Evolutionary conservation across 2,113 vertebrate genomes (phyloP).

Genomic region (Coracopsis vasa): DNA sequence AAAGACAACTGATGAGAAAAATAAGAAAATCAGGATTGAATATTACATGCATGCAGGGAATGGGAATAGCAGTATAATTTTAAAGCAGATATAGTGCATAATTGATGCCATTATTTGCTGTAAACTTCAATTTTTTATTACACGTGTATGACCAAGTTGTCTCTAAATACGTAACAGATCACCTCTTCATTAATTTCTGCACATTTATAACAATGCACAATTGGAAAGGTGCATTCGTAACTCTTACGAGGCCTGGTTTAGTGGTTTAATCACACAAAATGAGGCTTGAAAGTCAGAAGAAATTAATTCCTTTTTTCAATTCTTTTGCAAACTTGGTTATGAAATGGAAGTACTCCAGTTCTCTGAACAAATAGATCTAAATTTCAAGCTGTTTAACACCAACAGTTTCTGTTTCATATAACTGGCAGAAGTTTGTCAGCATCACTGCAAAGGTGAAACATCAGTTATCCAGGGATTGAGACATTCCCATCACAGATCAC

Average conservation of each 20-base stretch:
- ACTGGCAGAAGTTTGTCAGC: background rate
- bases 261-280: background rate
- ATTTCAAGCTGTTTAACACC: background rate
- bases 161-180: background rate
- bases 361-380: background rate
- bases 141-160: background rate
- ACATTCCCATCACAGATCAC: background rate
- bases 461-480: background rate
- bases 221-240: background rate
- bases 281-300: background rate
- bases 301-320: background rate
- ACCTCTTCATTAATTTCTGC: background rate
- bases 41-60: background rate
- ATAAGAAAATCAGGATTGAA: background rate
- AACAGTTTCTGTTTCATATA: background rate
- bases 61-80: background rate
- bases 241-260: background rate
- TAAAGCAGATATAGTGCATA: background rate
- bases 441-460: background rate
- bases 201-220: background rate
- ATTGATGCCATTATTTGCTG: background rate
- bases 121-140: background rate
- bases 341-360: background rate
- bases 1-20: background rate
- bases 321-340: background rate